These are phyloP conservation scores for Muscicapa striata DNA, from an alignment of 2,797 vertebrate species.

Conservation along the genomic window DNA sequence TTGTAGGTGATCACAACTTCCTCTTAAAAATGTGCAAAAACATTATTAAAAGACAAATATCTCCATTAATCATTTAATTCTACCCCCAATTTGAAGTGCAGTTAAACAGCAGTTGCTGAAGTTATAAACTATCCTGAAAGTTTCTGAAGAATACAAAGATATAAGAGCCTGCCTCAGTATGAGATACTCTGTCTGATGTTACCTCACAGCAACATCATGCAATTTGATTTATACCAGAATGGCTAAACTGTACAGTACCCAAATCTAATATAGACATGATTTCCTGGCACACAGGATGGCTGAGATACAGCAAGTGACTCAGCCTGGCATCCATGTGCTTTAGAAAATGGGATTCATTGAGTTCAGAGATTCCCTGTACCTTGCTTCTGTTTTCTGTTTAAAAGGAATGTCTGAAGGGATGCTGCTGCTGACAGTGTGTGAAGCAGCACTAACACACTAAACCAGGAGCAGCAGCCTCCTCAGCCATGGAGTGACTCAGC, in stretches of 20 bases:
- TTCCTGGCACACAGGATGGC: neutral
- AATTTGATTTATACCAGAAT: neutral
- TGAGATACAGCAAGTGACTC: neutral
- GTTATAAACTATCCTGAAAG: neutral
- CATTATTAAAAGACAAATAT: neutral
- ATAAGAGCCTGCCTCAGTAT: neutral
- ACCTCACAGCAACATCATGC: neutral
- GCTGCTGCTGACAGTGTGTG: neutral
- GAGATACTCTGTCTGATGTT: neutral
- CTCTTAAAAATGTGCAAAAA: neutral
- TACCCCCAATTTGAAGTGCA: neutral
- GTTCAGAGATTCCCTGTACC: neutral
- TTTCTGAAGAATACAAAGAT: neutral
- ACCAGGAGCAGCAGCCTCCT: neutral
- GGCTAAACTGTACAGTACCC: neutral
- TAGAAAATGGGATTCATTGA: neutral
- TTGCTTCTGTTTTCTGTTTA: neutral
- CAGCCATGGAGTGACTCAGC: accelerated
- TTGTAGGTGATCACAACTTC: neutral
- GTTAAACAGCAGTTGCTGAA: neutral
- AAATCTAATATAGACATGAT: neutral
- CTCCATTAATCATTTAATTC: neutral
- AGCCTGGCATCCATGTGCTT: accelerated
- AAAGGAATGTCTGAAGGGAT: neutral
- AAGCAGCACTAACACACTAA: neutral